Evolutionary conservation across 2,113 vertebrate genomes (phyloP).

Genomic region (Rutilus rutilus): DNA sequence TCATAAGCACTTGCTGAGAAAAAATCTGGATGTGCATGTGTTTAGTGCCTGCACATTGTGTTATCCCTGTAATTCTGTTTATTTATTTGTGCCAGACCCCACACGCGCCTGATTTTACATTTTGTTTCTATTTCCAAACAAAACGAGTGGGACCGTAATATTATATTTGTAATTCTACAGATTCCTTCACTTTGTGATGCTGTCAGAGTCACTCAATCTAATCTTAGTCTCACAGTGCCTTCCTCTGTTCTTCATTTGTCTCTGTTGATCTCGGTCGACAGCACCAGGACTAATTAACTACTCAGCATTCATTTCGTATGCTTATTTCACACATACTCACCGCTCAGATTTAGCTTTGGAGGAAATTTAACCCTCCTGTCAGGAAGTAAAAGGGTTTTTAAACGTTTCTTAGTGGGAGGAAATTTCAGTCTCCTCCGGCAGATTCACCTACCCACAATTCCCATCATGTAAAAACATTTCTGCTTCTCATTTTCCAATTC

Average conservation of each 20-base stretch:
- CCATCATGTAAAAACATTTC: not conserved
- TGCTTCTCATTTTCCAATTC: conserved; percentile 15
- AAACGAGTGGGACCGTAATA: not conserved
- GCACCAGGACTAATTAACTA: not conserved
- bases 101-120: not conserved
- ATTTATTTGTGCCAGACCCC: conserved; percentile 14
- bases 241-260: conserved; percentile 20
- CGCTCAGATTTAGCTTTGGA: not conserved
- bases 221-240: not conserved
- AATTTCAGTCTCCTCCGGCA: not conserved
- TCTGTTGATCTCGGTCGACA: conserved; percentile 18
- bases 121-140: not conserved
- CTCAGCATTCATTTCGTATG: conserved; percentile 12
- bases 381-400: not conserved
- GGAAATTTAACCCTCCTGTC: conserved; percentile 23
- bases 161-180: conserved; percentile 7
- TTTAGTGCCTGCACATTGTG: not conserved
- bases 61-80: not conserved
- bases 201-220: conserved; percentile 21
- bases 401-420: not conserved
- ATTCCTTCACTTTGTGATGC: not conserved
- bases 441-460: not conserved
- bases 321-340: conserved; percentile 21
- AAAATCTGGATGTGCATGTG: conserved; percentile 8
- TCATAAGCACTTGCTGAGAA: not conserved